Evolutionary conservation across 2,888 invertebrate genomes (phyloP).

Genomic region (Diplolepis rosae): DNA sequence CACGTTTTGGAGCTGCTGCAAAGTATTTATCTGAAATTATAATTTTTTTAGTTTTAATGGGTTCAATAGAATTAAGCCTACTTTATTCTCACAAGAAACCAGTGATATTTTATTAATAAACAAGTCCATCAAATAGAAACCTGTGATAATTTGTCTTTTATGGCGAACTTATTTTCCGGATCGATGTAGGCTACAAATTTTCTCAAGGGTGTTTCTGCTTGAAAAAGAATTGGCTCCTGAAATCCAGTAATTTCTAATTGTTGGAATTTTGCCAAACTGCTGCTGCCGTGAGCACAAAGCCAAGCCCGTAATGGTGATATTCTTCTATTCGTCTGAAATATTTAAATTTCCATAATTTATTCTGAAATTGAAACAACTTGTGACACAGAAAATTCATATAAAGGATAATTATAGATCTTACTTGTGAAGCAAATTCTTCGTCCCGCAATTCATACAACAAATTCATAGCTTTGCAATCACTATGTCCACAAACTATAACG

Average conservation of each 20-base stretch:
- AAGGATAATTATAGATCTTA: conserved; percentile 65
- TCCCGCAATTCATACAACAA: conserved; percentile 88
- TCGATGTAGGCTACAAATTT: conserved; percentile 96
- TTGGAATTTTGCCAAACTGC: conserved; percentile 88
- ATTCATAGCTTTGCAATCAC: conserved; percentile 99
- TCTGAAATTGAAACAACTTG: not conserved
- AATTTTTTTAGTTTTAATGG: not conserved
- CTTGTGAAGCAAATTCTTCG: conserved; percentile 83
- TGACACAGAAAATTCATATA: not conserved
- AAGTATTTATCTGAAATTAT: conserved; percentile 83
- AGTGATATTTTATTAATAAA: conserved; percentile 24
- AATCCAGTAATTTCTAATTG: conserved; percentile 79
- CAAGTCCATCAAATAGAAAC: conserved; percentile 30
- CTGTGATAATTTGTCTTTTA: conserved; percentile 95
- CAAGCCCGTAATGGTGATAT: conserved; percentile 93
- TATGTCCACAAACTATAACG: conserved; percentile 97
- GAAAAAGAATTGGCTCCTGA: conserved; percentile 86
- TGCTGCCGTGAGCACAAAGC: conserved; percentile 90
- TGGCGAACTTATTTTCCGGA: conserved; percentile 89
- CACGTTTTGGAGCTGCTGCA: conserved; percentile 94
- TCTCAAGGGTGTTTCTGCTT: conserved; percentile 89
- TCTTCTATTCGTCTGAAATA: conserved; percentile 81
- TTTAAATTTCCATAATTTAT: not conserved
- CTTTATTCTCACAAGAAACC: too few species aligned
- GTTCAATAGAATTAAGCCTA: too few species aligned